These are phyloP conservation scores for Spisula solida DNA, from an alignment of 2,888 invertebrate species.

Conservation along the genomic window DNA sequence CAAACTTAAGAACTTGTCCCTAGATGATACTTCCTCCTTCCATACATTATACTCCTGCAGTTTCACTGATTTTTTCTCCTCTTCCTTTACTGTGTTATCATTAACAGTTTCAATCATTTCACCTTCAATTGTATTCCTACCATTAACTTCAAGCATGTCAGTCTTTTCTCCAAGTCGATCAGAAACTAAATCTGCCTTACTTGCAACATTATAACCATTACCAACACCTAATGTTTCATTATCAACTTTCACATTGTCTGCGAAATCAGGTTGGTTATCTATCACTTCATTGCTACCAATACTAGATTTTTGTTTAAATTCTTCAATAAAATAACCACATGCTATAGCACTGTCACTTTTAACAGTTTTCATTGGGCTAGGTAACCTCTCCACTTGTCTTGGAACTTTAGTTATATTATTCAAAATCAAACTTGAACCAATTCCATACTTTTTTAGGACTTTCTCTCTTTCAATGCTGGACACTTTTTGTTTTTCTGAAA, in stretches of 20 bases:
- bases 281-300: constrained; percentile 2
- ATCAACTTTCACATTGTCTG: not conserved
- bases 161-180: not conserved
- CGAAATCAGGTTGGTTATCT: not conserved
- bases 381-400: constrained; percentile 6
- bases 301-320: not conserved
- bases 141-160: not conserved
- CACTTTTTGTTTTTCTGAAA: constrained; percentile 32
- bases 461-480: constrained; percentile 57
- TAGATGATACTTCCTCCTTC: constrained; percentile 38
- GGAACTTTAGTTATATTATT: constrained; percentile 35
- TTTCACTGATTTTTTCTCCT: not conserved
- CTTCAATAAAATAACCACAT: constrained; percentile 61
- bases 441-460: constrained; percentile 69
- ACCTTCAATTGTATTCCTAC: not conserved
- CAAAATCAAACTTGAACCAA: constrained; percentile 54
- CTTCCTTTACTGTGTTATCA: not conserved
- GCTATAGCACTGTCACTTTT: constrained; percentile 51
- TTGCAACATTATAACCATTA: not conserved
- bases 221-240: not conserved
- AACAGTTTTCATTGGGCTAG: constrained; percentile 35
- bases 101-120: not conserved
- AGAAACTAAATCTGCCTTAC: not conserved
- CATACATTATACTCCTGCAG: constrained; percentile 31
- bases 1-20: constrained; percentile 37